phyloP scores from a whole-genome alignment of 2,888 invertebrate genomes.

The Stenodema calcarata region DNA sequence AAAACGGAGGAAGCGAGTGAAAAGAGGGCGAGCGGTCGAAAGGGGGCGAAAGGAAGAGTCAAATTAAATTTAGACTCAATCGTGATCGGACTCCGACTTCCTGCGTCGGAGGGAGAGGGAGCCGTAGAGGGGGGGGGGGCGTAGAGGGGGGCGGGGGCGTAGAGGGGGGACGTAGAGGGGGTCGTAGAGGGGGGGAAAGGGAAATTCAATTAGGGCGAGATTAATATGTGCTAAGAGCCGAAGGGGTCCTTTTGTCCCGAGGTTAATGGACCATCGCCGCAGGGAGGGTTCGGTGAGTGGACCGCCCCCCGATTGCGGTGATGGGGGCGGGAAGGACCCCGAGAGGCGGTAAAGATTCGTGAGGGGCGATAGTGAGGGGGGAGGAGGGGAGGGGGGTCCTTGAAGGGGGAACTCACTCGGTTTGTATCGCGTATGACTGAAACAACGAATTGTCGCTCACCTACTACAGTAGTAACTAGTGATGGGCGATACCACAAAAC shows the following conservation, averaged over 20 bases:
- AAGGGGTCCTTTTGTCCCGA: background rate
- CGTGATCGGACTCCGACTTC: background rate
- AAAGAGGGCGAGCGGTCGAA: background rate
- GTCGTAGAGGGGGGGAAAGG: background rate
- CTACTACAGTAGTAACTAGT: too few relatives aligned
- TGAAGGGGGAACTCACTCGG: too few relatives aligned
- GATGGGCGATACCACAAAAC: too few relatives aligned
- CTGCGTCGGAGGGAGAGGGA: background rate
- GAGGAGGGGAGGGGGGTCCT: too few relatives aligned
- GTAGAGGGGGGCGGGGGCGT: too few relatives aligned
- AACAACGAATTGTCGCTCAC: too few relatives aligned
- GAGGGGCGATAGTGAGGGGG: too few relatives aligned
- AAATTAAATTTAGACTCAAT: slow-evolving; percentile 39
- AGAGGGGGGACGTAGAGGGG: too few relatives aligned
- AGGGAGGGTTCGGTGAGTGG: background rate
- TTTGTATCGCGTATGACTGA: too few relatives aligned
- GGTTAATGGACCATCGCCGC: background rate
- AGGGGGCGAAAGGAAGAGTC: background rate
- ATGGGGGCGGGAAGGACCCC: background rate
- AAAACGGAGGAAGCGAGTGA: background rate
- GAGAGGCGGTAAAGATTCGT: too few relatives aligned
- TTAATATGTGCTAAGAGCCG: slow-evolving; percentile 38
- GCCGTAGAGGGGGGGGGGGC: too few relatives aligned
- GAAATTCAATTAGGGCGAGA: slow-evolving; percentile 37
- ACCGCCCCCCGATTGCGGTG: background rate